phyloP scores from a whole-genome alignment of 2,113 vertebrate genomes.

The Rhinolophus ferrumequinum region DNA sequence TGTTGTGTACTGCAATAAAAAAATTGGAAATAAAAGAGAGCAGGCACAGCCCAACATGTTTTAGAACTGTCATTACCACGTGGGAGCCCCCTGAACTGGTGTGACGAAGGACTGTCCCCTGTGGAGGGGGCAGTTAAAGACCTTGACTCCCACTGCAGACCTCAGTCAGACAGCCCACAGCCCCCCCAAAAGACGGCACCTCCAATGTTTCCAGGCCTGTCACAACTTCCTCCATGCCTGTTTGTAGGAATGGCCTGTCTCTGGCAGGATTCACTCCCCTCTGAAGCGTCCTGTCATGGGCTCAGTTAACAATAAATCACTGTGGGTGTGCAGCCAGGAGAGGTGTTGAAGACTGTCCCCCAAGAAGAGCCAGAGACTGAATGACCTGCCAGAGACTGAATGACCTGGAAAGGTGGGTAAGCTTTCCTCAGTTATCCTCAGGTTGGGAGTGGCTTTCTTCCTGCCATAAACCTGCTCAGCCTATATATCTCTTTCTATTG shows the following conservation, averaged over 20 bases:
- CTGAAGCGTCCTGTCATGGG: not conserved
- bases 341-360: not conserved
- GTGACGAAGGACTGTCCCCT: not conserved
- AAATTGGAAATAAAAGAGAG: not conserved
- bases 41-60: not conserved
- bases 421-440: not conserved
- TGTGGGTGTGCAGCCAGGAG: not conserved
- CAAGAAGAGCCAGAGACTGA: not conserved
- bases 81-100: not conserved
- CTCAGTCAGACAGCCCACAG: not conserved
- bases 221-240: not conserved
- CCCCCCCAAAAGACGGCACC: not conserved
- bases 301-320: not conserved
- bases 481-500: not conserved
- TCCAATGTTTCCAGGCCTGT: not conserved
- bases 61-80: not conserved
- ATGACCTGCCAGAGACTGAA: not conserved
- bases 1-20: not conserved
- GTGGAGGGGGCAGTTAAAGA: not conserved
- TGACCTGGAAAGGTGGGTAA: not conserved
- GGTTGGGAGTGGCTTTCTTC: not conserved
- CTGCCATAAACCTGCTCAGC: not conserved
- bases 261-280: not conserved
- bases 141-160: not conserved
- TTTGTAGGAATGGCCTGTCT: not conserved